Evolutionary conservation across 92 coral and sea anemone species (phyloP).

Genomic region (Epizoanthus fatuus): DNA sequence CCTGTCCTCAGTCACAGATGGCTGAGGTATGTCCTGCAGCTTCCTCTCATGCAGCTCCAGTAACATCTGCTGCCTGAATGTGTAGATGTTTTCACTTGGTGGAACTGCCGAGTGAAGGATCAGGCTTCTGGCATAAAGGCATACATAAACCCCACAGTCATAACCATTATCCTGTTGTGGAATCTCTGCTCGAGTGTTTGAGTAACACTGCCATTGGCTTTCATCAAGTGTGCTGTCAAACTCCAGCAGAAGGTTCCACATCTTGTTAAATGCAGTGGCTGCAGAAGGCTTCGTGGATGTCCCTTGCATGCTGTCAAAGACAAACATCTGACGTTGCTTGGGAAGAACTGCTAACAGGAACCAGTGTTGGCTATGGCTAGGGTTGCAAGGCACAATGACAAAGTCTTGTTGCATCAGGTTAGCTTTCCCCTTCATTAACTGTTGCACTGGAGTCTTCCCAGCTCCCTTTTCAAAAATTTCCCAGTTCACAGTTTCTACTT

Average conservation of each 20-base stretch:
- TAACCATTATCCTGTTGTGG: conserved; percentile 13
- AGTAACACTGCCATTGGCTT: conserved; percentile 17
- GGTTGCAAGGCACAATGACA: conserved; percentile 21
- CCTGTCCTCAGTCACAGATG: conserved; percentile 11
- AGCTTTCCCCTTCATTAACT: conserved; percentile 12
- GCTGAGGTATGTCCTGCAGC: conserved; percentile 27
- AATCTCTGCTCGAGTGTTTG: conserved; percentile 3
- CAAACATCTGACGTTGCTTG: conserved; percentile 11
- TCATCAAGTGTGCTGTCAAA: conserved; percentile 17
- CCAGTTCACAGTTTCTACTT: conserved; percentile 18
- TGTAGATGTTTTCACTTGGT: conserved; percentile 27
- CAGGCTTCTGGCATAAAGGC: conserved; percentile 25
- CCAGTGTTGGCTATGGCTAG: conserved; percentile 16
- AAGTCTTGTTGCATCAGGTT: conserved; percentile 30
- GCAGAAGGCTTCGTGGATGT: conserved; percentile 26
- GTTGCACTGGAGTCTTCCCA: conserved; percentile 10
- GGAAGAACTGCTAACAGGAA: conserved; percentile 16
- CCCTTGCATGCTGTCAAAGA: conserved; percentile 13
- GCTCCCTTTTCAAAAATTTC: conserved; percentile 26
- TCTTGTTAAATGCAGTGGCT: conserved; percentile 5
- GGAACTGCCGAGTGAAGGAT: conserved; percentile 44
- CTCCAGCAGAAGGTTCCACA: conserved; percentile 8
- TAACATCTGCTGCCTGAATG: conserved; percentile 46
- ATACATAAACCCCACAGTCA: conserved; percentile 47
- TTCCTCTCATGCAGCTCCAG: conserved; percentile 52